Percentiles rank a stretch among this genome's conserved stretches.
Conservation (phyloP, 2,888 invertebrate species). For the Dione juno region DNA sequence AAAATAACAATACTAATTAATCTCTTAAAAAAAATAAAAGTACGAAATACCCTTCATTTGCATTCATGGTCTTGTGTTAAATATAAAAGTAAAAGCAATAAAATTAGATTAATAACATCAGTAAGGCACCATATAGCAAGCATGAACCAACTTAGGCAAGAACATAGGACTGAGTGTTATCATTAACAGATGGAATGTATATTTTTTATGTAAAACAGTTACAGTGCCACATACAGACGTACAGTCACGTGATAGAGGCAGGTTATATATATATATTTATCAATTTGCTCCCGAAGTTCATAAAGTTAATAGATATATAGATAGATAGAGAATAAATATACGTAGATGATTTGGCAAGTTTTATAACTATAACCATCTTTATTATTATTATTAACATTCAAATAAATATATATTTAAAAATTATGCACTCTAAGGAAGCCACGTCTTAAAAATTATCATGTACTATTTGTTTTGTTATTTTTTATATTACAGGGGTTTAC, state of each 20-base stretch:
- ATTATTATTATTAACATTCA: background rate
- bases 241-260: slow-evolving; percentile 36
- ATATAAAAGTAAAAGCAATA: background rate
- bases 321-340: slow-evolving; percentile 27
- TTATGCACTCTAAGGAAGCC: slow-evolving; percentile 1
- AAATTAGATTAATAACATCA: background rate
- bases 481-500: background rate
- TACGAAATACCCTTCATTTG: background rate
- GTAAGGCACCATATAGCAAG: slow-evolving; percentile 16
- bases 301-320: slow-evolving; percentile 33
- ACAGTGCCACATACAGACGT: slow-evolving; percentile 62
- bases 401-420: background rate
- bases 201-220: slow-evolving; percentile 55
- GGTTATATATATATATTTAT: slow-evolving; percentile 51
- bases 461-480: background rate
- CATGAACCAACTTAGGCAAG: slow-evolving; percentile 25
- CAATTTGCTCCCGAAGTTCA: slow-evolving; percentile 69
- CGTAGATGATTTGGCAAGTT: slow-evolving; percentile 29
- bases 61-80: background rate
- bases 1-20: background rate
- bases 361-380: slow-evolving; percentile 3
- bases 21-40: background rate
- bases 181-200: slow-evolving; percentile 69
- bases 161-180: slow-evolving; percentile 62
- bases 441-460: background rate